These are phyloP conservation scores for Xestia sexstrigata DNA, from an alignment of 2,888 invertebrate genomes.

Conservation along the genomic window DNA sequence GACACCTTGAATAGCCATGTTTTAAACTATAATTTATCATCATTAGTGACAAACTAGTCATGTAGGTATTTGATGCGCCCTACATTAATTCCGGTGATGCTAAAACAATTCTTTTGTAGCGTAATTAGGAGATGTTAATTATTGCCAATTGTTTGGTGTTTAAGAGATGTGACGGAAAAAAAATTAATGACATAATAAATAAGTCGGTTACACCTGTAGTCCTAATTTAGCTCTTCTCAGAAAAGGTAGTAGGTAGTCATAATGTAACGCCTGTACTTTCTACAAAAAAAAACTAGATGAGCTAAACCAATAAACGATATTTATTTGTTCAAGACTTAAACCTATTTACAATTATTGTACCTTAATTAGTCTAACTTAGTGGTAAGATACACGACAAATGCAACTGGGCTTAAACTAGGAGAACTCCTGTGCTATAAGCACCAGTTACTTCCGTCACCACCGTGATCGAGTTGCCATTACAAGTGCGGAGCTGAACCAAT, in stretches of 20 bases:
- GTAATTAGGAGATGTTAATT: constrained; percentile 41
- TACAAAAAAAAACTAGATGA: not conserved
- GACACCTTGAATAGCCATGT: constrained; percentile 84
- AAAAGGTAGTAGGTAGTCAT: not conserved
- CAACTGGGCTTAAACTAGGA: too few relatives aligned
- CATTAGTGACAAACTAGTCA: constrained; percentile 81
- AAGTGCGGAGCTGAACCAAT: too few relatives aligned
- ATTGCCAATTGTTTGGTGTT: constrained; percentile 33
- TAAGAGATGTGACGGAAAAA: constrained; percentile 16
- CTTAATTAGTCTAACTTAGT: too few relatives aligned
- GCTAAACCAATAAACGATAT: too few relatives aligned
- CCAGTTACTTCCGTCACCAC: too few relatives aligned
- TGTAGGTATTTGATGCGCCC: constrained; percentile 68
- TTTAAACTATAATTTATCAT: constrained; percentile 85
- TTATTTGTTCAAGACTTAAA: too few relatives aligned
- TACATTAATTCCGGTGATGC: constrained; percentile 50
- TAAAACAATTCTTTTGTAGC: constrained; percentile 30
- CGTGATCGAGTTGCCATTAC: too few relatives aligned
- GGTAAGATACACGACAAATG: too few relatives aligned
- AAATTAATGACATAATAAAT: constrained; percentile 19
- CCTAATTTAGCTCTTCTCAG: not conserved
- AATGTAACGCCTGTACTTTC: not conserved
- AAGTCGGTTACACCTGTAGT: constrained; percentile 8
- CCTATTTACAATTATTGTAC: too few relatives aligned
- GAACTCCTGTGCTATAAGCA: too few relatives aligned